Evolutionary conservation across 2,797 vertebrate species (phyloP), one percentile per base, ranked within the genome.

Genomic region (Diglossa cyanea): DNA sequence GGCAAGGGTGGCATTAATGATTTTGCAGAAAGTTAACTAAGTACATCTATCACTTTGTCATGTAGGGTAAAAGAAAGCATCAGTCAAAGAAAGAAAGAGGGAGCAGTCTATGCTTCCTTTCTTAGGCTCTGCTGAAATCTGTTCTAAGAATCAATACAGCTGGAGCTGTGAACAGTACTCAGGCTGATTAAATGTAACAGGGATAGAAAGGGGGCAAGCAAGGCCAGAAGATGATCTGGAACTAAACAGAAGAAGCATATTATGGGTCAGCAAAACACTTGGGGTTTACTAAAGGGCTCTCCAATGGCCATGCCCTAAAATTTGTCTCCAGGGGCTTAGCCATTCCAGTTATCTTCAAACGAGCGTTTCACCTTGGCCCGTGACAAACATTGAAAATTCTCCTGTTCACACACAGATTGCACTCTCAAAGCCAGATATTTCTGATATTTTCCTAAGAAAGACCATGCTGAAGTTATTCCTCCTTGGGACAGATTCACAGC

Each of bases 11-110:
- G 94, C 92, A 96, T 96, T 97, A 97, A 97, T 94, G 97, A 97
- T 98, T 98, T 95, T 95, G 95, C 86, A 96, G 93, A 94, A 98
- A 97, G 95, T 95, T 98, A 98, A 98, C 96, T 94, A 98, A 98
- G 94, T 97, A 90, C 95, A 98, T 98, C 95, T 97, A 97, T 98
- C 97, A 97, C 95, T 97, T 97, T 98, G 97, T 97, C 97, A 97
- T 73, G 71, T 78, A 94, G 44, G 40, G 53, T 97, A 97, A 97
- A 97, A 96, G 95, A 97, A 97, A 70, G 25, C 92, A 98, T 98
- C 97, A 96, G 94, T 98, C 97, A 98, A 94, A 90, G 79, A 73
- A 73, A 83, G 88, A 80, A 97, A 97, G 68, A 96, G 31, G 55
- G 61, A 93, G 71, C 37, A 90, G 67, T 78, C 88, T 93, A 39